A percentile compares a stretch with the other conserved stretches of the same genome.
These are phyloP conservation scores for Athene noctua DNA, from an alignment of 2,113 vertebrate genomes.

Conservation along the genomic window DNA sequence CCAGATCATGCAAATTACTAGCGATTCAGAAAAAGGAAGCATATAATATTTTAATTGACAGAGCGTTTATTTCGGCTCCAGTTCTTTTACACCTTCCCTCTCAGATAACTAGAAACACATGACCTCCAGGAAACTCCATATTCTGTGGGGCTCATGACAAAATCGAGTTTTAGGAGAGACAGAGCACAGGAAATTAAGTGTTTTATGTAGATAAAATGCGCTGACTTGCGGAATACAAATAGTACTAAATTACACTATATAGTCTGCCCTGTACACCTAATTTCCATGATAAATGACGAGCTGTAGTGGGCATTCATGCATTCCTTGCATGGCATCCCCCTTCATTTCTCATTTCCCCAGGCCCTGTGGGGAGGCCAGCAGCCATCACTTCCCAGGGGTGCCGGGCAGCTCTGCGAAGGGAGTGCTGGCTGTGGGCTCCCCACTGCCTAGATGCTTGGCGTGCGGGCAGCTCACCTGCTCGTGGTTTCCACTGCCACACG, in stretches of 20 bases:
- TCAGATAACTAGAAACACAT: neutral
- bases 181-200: neutral
- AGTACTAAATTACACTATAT: neutral
- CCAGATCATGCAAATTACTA: constrained; percentile 39
- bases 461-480: rapidly evolving
- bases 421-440: rapidly evolving
- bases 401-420: neutral
- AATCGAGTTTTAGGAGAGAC: neutral
- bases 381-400: rapidly evolving
- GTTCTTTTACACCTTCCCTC: neutral
- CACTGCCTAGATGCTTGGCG: rapidly evolving
- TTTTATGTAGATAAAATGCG: neutral
- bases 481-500: rapidly evolving
- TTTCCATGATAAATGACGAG: neutral
- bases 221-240: neutral
- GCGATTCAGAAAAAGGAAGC: constrained; percentile 19
- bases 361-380: neutral
- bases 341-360: neutral
- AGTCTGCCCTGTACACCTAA: neutral
- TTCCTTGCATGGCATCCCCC: neutral
- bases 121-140: neutral
- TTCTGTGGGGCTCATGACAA: neutral
- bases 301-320: neutral
- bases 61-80: constrained; percentile 6
- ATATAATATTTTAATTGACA: constrained; percentile 42